Evolutionary conservation across 2,113 vertebrate genomes (phyloP).

Genomic region (Saccopteryx bilineata): DNA sequence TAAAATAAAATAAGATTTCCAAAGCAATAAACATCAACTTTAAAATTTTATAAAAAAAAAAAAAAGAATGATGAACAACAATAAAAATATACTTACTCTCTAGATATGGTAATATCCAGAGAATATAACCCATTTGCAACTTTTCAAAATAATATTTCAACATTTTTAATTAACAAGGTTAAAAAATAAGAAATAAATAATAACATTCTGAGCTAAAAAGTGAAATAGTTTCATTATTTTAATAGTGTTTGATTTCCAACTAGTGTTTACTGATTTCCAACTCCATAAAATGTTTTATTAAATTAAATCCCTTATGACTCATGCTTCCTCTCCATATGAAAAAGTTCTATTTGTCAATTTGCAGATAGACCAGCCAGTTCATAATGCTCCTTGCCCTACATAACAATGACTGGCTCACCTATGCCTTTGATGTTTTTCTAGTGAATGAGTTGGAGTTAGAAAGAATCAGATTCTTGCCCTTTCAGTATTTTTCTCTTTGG

Average conservation of each 20-base stretch:
- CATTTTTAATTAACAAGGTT: conserved; percentile 57
- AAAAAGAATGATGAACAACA: not conserved
- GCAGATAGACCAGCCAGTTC: not conserved
- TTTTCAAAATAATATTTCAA: conserved; percentile 64
- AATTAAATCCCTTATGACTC: conserved; percentile 61
- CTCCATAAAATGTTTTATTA: conserved; percentile 61
- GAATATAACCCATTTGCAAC: conserved; percentile 2
- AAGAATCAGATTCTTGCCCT: not conserved
- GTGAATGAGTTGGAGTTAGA: not conserved
- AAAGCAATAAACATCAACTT: conserved; percentile 51
- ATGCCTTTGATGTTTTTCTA: not conserved
- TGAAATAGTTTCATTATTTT: conserved; percentile 69
- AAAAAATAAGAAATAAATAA: conserved; percentile 49
- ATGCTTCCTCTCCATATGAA: not conserved
- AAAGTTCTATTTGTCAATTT: conserved; percentile 15
- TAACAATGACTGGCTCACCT: not conserved
- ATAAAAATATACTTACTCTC: not conserved
- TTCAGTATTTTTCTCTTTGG: not conserved
- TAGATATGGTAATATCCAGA: not conserved
- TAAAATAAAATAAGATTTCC: conserved; percentile 26
- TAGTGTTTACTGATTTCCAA: conserved; percentile 49
- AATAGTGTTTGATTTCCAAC: conserved; percentile 65
- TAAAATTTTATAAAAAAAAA: not conserved
- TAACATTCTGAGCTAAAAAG: conserved; percentile 40
- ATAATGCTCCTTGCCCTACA: not conserved